Evolutionary conservation across 2,113 vertebrate species (phyloP).

Genomic region (Pelecanoides urinatrix): DNA sequence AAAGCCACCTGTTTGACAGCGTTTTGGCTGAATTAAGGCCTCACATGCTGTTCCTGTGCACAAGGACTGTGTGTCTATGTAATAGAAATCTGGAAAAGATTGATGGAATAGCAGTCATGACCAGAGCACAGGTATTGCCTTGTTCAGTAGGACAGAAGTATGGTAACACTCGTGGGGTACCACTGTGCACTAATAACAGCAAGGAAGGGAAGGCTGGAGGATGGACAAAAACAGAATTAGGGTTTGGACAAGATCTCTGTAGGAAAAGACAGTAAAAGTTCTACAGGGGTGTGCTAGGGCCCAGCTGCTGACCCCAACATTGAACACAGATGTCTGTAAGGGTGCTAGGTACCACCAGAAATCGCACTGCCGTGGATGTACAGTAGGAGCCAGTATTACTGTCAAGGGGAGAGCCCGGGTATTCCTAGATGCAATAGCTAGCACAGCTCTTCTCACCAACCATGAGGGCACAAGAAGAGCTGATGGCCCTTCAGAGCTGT

Average conservation of each 20-base stretch:
- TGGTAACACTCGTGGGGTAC: fast-evolving
- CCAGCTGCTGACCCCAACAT: background rate
- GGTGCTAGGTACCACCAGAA: background rate
- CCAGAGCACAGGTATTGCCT: background rate
- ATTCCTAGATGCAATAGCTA: background rate
- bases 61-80: background rate
- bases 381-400: background rate
- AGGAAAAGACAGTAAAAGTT: background rate
- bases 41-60: conserved; percentile 13
- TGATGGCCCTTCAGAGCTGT: background rate
- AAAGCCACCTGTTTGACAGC: conserved; percentile 56
- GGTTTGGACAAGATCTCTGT: background rate
- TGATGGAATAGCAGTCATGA: background rate
- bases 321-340: background rate
- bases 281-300: background rate
- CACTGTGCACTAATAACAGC: background rate
- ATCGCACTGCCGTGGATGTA: fast-evolving
- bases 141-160: background rate
- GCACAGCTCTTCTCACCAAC: background rate
- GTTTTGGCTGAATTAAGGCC: background rate
- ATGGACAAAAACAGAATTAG: background rate
- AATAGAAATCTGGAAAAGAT: background rate
- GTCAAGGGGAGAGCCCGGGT: background rate
- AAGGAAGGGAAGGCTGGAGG: background rate
- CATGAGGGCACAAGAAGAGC: background rate